Base-by-base conservation (phyloP, 2,888 invertebrate genomes). In the Lasioglossum pauxillum region DNA sequence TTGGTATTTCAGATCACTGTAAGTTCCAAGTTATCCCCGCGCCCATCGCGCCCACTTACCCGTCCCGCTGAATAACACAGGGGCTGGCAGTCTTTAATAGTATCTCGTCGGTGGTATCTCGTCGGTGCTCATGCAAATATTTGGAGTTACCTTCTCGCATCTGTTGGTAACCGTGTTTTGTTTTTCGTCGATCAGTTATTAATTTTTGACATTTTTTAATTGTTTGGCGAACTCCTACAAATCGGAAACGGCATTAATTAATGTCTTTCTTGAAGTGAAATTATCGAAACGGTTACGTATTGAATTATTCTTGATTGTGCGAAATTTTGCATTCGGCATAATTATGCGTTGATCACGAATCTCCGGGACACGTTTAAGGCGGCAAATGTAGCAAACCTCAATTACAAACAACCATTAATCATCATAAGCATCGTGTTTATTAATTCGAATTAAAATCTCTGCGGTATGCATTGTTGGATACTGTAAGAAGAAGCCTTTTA, bases 141-240 rank as follows among this genome's bases (percentile, higher is more conserved):
- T 35, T 4, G 67, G 69, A n/a, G 41, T 41, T 78, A 60, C 78
- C 60, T 53, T 31, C 8, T 75, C 10, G 31, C 31, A 74, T 35
- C n/a, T 31, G 23, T 64, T 38, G 12, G 12, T 60, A 27, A 14
- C 12, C 60, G 77, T 85, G n/a, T 85, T 85, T 86, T 82, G 78
- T 86, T 85, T 79, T 44, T 41, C 35, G 60, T 79, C 27, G 44
- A 77, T 82, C 14, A 53, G 57, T 82, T 71, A 49, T 85, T 53
- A 60, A 71, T 49, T 44, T 81, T 76, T 8, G 44, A 80, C 76
- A 72, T 85, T 77, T 81, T 57, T 44, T 78, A 79, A 69, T 19
- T 74, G 76, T 85, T 86, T 60, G 82, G 76, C 53, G 76, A 79
- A 74, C 60, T 44, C n/a, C n/a, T 67, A n/a, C 44, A 76, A 73